Conservation (phyloP, 2,113 vertebrate species). For the Sminthopsis crassicaudata region DNA sequence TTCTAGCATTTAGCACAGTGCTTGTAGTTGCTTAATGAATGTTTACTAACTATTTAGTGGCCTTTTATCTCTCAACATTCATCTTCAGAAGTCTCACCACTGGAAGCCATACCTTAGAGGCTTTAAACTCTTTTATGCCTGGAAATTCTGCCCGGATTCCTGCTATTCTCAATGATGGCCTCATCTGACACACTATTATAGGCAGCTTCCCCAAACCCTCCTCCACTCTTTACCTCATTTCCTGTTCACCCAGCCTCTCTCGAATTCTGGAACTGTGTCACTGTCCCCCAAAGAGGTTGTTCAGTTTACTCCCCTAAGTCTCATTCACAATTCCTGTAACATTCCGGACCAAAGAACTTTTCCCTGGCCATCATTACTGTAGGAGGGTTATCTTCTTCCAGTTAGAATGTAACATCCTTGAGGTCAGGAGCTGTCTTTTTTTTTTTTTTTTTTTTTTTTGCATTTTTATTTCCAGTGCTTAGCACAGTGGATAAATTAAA, state of each 20-base stretch:
- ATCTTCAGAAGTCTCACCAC: too few species aligned
- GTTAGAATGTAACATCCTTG: neutral
- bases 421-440: neutral
- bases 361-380: neutral
- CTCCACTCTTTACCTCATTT: neutral
- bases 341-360: neutral
- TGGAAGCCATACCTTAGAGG: too few species aligned
- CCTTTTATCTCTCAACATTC: too few species aligned
- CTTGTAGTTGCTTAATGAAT: too few species aligned
- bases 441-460: neutral
- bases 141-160: too few species aligned
- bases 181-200: too few species aligned
- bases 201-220: too few species aligned
- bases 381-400: neutral
- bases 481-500: neutral
- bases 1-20: too few species aligned
- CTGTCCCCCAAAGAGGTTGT: neutral
- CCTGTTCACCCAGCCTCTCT: neutral
- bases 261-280: neutral
- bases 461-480: neutral
- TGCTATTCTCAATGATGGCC: too few species aligned
- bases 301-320: neutral
- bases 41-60: too few species aligned
- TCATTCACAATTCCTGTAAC: neutral
- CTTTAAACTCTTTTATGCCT: too few species aligned